Evolutionary conservation across 2,113 vertebrate genomes (phyloP).

Genomic region (Gopherus evgoodei): DNA sequence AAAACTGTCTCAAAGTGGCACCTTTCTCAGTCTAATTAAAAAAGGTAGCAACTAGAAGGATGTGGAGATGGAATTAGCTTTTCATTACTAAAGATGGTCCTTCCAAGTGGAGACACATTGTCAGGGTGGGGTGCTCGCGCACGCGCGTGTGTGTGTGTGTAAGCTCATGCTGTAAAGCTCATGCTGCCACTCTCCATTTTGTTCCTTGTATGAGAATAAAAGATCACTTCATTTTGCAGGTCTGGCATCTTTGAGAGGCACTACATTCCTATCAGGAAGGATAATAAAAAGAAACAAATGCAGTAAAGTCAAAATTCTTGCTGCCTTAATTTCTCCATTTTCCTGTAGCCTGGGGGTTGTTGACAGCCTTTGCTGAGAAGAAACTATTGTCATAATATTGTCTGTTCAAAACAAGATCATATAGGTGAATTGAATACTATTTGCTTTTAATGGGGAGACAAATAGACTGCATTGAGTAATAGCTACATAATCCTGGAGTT

Average conservation of each 20-base stretch:
- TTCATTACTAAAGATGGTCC: neutral
- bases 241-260: neutral
- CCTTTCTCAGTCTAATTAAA: neutral
- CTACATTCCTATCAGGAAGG: accelerated
- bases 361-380: neutral
- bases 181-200: accelerated
- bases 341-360: neutral
- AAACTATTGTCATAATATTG: accelerated
- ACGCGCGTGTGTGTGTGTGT: too few relatives aligned
- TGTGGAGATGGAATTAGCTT: neutral
- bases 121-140: accelerated
- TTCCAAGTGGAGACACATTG: accelerated
- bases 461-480: neutral
- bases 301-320: accelerated
- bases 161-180: neutral
- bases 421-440: neutral
- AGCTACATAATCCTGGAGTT: neutral
- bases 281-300: neutral
- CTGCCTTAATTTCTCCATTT: accelerated
- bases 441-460: neutral
- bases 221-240: neutral
- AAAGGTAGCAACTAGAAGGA: too few relatives aligned
- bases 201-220: accelerated
- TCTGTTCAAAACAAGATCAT: neutral
- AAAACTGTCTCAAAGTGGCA: neutral